Evolutionary conservation across 2,113 vertebrate genomes (phyloP).

Genomic region (Cheilinus undulatus): DNA sequence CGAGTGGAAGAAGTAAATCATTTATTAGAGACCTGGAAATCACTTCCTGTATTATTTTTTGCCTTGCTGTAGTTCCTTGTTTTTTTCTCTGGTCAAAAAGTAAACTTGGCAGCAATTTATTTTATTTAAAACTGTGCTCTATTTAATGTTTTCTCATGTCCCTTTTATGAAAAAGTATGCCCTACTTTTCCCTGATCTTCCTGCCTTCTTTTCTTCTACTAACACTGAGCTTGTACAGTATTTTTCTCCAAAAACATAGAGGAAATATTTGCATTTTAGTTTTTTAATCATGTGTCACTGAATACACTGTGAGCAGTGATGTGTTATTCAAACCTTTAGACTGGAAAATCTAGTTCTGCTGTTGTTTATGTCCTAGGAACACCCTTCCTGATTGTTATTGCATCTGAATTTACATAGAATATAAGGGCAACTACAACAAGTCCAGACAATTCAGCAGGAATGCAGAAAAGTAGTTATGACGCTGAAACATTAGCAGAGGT

Average conservation of each 20-base stretch:
- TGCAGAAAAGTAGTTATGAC: conserved; percentile 2
- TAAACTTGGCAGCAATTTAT: background rate
- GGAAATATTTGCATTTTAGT: conserved; percentile 24
- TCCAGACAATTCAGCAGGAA: background rate
- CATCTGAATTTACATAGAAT: background rate
- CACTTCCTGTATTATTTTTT: background rate
- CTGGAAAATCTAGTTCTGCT: conserved; percentile 28
- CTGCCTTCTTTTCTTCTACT: background rate
- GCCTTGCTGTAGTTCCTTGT: background rate
- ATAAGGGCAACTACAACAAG: conserved; percentile 11
- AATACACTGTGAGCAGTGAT: background rate
- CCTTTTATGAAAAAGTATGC: background rate
- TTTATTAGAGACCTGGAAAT: conserved; percentile 1
- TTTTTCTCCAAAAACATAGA: background rate
- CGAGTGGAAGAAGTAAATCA: background rate
- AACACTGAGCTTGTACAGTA: background rate
- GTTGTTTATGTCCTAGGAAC: background rate
- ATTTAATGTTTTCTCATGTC: background rate
- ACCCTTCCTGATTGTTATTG: background rate
- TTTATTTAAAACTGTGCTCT: too few relatives aligned
- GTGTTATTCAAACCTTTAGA: background rate
- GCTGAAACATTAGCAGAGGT: conserved; percentile 3
- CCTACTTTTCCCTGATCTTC: background rate
- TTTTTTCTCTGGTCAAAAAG: conserved; percentile 4
- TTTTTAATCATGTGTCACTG: conserved; percentile 21